Evolutionary conservation across 2,113 vertebrate species (phyloP), one percentile per base, ranked within the genome.

Genomic region (Edolisoma coerulescens): DNA sequence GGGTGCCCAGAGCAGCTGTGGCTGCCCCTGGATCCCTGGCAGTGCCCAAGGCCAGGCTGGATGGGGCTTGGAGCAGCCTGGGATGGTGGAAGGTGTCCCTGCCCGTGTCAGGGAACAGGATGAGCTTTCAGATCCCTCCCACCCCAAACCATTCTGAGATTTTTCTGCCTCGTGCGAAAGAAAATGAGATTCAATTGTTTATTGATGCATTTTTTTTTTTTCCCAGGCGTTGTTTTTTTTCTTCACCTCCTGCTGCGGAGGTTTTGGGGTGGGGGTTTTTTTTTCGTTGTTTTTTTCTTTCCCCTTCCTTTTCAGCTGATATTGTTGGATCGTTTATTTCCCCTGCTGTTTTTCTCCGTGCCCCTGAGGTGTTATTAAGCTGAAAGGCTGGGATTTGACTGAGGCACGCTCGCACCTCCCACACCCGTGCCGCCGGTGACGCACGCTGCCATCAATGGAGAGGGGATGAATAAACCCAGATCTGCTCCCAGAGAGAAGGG

Each of bases 401-500:
- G 94, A 90, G 90, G 93, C 75, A 87, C 6, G 7, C 86, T 94
- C 37, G 90, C 87, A 81, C 94, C 96, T 97, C 96, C 96, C 80
- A 93, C 97, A 69, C 90, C 49, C 18, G 24, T 75, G 91, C 75
- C 39, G 75, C 35, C 4, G 1, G 37, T 96, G 97, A 97, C 79
- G 82, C 96, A 89, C 1, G 3, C 57, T 1, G 19, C 17, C 22
- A 73, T 87, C 85, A 47, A 73, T 87, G 93, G 79, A 75, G 73
- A 92, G 57, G 53, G 76, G 61, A 94, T 96, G 97, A 93, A 95
- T 90, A 96, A 95, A 94, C 75, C 41, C 85, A 57, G 76, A 20
- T 19, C 90, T 60, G 59, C 93, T 96, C 65, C 44, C 70, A 53
- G 39, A 37, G 75, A 90, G 33, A 28, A 76, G 59, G 39, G 41